phyloP scores from a whole-genome alignment of 2,797 vertebrate genomes.

The Adrianichthys oophorus region DNA sequence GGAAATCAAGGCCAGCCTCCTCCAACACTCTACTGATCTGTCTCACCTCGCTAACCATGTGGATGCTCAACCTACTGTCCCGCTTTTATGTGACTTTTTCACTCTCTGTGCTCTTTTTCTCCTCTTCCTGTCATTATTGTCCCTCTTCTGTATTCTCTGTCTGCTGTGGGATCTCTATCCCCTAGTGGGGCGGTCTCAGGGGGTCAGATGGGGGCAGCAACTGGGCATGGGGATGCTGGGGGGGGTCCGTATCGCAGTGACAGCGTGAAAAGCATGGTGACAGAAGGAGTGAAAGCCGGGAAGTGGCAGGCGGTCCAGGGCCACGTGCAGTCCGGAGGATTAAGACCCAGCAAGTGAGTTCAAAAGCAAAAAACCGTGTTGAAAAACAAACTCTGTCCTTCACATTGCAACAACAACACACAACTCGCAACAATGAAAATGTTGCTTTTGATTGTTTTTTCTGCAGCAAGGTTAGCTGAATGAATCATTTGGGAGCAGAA shows the following conservation, averaged over 20 bases:
- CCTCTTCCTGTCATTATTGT: constrained; percentile 60
- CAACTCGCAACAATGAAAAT: constrained; percentile 3
- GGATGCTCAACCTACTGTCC: constrained; percentile 65
- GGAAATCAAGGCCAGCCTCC: constrained; percentile 59
- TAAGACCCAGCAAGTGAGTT: constrained; percentile 98
- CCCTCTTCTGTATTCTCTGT: constrained; percentile 51
- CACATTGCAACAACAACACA: constrained; percentile 15
- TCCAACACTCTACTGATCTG: constrained; percentile 63
- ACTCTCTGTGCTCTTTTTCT: constrained; percentile 66
- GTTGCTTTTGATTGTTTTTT: constrained; percentile 1
- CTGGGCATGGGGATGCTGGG: constrained; percentile 88
- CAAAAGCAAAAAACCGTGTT: constrained; percentile 4
- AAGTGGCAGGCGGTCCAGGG: constrained; percentile 96
- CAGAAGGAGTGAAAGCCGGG: constrained; percentile 85
- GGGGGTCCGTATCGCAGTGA: constrained; percentile 88
- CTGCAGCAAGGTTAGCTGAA: constrained; percentile 13
- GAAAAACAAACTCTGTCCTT: constrained; percentile 7
- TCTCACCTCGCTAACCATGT: constrained; percentile 59
- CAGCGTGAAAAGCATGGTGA: constrained; percentile 84
- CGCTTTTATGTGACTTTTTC: constrained; percentile 46
- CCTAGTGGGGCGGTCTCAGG: constrained; percentile 89
- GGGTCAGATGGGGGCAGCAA: constrained; percentile 85
- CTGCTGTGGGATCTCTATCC: constrained; percentile 75
- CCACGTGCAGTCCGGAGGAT: constrained; percentile 94
- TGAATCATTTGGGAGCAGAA: constrained; percentile 28